A percentile compares a stretch with the other conserved stretches of the same genome.
Conservation (phyloP, 2,888 invertebrate species). For the Rugalucina vietnamica region DNA sequence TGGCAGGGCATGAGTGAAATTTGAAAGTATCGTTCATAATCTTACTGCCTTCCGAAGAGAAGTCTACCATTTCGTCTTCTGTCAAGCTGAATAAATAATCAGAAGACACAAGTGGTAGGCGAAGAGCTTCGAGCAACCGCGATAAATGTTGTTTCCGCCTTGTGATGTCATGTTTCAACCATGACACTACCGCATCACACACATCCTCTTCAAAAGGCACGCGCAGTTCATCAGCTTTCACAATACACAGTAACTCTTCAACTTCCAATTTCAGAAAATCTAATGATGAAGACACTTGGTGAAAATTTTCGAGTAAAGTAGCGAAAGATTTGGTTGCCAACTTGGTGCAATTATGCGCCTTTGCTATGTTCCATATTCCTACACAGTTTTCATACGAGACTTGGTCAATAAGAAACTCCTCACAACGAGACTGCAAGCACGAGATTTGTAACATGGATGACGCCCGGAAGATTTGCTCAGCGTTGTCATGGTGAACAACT, state of each 20-base stretch:
- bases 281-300: constrained; percentile 63
- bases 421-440: constrained; percentile 92
- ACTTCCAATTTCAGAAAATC: constrained; percentile 86
- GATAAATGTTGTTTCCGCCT: constrained; percentile 85
- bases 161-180: constrained; percentile 87
- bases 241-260: constrained; percentile 90
- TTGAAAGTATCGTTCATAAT: constrained; percentile 71
- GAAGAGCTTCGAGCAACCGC: constrained; percentile 70
- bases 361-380: constrained; percentile 92
- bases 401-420: constrained; percentile 89
- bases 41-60: constrained; percentile 47
- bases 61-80: constrained; percentile 58
- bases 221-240: constrained; percentile 92
- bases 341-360: constrained; percentile 89
- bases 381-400: constrained; percentile 92
- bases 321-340: constrained; percentile 89
- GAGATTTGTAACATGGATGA: constrained; percentile 94
- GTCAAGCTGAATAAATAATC: constrained; percentile 72
- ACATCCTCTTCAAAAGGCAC: constrained; percentile 93
- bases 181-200: constrained; percentile 89
- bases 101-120: constrained; percentile 73
- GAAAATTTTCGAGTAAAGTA: constrained; percentile 86
- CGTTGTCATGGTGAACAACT: constrained; percentile 90
- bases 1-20: constrained; percentile 72
- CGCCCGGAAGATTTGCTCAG: constrained; percentile 89